phyloP scores from a whole-genome alignment of 2,888 invertebrate species.

The Pasiphila rectangulata region DNA sequence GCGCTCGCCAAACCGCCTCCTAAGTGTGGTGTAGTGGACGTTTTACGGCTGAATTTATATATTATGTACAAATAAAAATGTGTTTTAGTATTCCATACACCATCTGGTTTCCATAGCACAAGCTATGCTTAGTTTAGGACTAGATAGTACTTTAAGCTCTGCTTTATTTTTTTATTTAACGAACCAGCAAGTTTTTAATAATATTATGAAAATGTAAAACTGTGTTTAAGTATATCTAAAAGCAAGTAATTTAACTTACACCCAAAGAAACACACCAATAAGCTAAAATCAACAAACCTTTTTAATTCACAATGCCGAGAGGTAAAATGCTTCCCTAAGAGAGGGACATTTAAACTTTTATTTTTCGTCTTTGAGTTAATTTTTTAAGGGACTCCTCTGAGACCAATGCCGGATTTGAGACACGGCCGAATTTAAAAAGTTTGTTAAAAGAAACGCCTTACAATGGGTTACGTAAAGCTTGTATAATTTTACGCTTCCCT shows the following conservation, averaged over 20 bases:
- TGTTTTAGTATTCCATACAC: too few species aligned
- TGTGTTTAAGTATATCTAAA: not conserved
- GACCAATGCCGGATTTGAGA: slow-evolving; percentile 74
- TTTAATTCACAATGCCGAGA: slow-evolving; percentile 52
- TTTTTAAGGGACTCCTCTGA: slow-evolving; percentile 70
- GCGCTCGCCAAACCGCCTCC: too few species aligned
- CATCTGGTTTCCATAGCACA: too few species aligned
- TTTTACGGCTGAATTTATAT: too few species aligned
- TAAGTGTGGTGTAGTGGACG: too few species aligned
- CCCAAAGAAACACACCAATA: slow-evolving; percentile 5
- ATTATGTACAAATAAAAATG: too few species aligned
- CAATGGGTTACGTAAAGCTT: slow-evolving; percentile 74
- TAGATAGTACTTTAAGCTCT: not conserved
- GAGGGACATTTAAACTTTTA: slow-evolving; percentile 68
- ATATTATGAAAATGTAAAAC: not conserved
- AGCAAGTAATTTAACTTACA: not conserved
- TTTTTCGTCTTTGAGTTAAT: slow-evolving; percentile 72
- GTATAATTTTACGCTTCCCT: slow-evolving; percentile 71
- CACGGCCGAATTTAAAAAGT: slow-evolving; percentile 65
- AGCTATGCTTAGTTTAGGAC: too few species aligned
- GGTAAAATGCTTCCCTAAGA: slow-evolving; percentile 76
- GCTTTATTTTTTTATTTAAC: not conserved
- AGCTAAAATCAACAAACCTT: slow-evolving; percentile 26
- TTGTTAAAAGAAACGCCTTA: slow-evolving; percentile 75
- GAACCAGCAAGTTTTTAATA: not conserved